Evolutionary conservation across 2,797 vertebrate species (phyloP).

Genomic region (Pristis pectinata): DNA sequence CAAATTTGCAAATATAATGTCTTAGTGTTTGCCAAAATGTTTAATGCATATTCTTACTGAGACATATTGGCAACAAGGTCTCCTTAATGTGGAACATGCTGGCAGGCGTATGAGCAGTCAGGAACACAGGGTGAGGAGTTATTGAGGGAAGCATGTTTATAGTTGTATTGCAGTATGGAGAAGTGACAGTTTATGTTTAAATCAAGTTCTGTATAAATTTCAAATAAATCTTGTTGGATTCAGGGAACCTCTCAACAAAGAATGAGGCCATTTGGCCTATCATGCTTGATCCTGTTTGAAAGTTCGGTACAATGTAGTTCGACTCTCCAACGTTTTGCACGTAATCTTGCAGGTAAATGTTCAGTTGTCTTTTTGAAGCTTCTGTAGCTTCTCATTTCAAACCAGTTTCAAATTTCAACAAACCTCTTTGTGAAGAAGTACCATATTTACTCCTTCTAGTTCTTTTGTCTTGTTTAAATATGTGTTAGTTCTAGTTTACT

Average conservation of each 20-base stretch:
- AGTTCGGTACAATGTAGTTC: neutral
- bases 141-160: neutral
- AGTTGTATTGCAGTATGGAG: neutral
- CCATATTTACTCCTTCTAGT: no score
- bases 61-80: conserved; percentile 14
- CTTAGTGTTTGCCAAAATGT: conserved; percentile 19
- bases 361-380: neutral
- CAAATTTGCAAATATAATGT: conserved; percentile 8
- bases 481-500: no score
- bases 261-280: neutral
- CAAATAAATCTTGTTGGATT: neutral
- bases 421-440: neutral
- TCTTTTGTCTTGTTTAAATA: no score
- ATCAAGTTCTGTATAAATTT: neutral
- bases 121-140: neutral
- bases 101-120: conserved; percentile 32
- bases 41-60: conserved; percentile 14
- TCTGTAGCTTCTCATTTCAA: neutral
- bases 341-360: neutral
- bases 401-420: neutral
- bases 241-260: neutral
- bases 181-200: neutral
- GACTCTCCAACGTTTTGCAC: neutral
- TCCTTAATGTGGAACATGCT: conserved; percentile 33
- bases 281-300: neutral